These are phyloP conservation scores for Phaethornis superciliosus DNA, from an alignment of 2,113 vertebrate genomes.

Conservation along the genomic window DNA sequence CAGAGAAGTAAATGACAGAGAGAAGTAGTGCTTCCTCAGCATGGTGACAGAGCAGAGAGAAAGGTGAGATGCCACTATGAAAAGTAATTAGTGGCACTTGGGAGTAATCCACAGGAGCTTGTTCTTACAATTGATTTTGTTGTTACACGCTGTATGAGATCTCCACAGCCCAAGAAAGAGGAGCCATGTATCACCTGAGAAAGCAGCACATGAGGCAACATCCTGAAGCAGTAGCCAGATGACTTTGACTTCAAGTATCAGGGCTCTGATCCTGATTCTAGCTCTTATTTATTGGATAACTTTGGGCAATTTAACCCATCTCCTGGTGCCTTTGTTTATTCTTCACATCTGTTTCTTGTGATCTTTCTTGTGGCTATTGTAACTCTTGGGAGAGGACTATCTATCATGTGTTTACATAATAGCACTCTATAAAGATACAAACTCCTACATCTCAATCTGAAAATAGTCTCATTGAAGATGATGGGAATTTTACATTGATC, in stretches of 20 bases:
- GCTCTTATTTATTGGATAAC: neutral
- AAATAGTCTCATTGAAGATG: neutral
- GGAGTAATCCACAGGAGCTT: neutral
- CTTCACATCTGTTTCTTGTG: neutral
- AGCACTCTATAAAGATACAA: neutral
- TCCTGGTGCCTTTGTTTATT: neutral
- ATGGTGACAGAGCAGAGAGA: neutral
- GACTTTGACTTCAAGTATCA: neutral
- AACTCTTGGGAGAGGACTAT: neutral
- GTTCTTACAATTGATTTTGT: conserved; percentile 11
- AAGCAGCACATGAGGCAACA: neutral
- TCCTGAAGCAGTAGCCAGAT: neutral
- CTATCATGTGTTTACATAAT: neutral
- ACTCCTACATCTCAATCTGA: neutral
- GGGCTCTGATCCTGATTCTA: neutral
- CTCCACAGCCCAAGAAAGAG: neutral
- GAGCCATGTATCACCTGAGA: neutral
- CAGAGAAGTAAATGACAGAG: neutral
- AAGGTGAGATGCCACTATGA: neutral
- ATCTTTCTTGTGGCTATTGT: neutral
- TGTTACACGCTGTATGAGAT: neutral
- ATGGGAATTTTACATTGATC: conserved; percentile 1
- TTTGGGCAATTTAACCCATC: neutral
- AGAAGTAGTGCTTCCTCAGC: neutral
- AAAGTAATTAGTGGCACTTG: neutral